phyloP scores from a whole-genome alignment of 2,888 invertebrate species.

The Aquatica leii region DNA sequence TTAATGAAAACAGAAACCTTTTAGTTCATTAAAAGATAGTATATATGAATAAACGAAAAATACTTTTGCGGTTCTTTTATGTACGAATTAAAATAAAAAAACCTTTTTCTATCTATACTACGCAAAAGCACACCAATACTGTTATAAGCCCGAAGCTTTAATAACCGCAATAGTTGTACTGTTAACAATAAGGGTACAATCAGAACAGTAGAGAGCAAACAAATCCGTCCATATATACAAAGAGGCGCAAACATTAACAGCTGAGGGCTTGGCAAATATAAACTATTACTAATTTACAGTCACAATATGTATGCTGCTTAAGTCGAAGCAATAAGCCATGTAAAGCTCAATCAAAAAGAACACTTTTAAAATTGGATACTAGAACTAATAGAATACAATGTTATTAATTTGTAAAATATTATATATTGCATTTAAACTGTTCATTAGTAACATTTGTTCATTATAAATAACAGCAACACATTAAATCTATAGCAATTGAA shows the following conservation, averaged over 20 bases:
- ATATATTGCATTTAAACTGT: too few species aligned
- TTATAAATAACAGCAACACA: too few species aligned
- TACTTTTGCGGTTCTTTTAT: constrained; percentile 26
- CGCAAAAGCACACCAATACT: constrained; percentile 26
- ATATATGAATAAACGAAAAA: background rate
- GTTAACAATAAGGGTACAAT: constrained; percentile 40
- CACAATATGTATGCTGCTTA: constrained; percentile 40
- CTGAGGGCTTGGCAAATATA: constrained; percentile 43
- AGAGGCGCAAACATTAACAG: constrained; percentile 42
- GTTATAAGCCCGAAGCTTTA: constrained; percentile 40
- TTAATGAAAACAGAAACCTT: constrained; percentile 17
- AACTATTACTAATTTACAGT: constrained; percentile 44
- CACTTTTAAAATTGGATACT: too few species aligned
- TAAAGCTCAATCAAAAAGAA: constrained; percentile 13
- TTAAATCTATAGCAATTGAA: too few species aligned
- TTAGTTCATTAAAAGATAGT: background rate
- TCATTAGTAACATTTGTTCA: too few species aligned
- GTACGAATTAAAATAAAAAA: constrained; percentile 25
- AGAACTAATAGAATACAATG: too few species aligned
- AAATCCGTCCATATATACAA: constrained; percentile 24
- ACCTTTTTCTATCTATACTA: constrained; percentile 26
- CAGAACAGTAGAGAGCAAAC: constrained; percentile 33
- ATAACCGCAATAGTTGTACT: constrained; percentile 42
- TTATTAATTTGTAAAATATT: too few species aligned
- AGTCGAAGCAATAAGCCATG: constrained; percentile 29